phyloP scores from a whole-genome alignment of 2,888 invertebrate genomes.

The Coleophora flavipennella region DNA sequence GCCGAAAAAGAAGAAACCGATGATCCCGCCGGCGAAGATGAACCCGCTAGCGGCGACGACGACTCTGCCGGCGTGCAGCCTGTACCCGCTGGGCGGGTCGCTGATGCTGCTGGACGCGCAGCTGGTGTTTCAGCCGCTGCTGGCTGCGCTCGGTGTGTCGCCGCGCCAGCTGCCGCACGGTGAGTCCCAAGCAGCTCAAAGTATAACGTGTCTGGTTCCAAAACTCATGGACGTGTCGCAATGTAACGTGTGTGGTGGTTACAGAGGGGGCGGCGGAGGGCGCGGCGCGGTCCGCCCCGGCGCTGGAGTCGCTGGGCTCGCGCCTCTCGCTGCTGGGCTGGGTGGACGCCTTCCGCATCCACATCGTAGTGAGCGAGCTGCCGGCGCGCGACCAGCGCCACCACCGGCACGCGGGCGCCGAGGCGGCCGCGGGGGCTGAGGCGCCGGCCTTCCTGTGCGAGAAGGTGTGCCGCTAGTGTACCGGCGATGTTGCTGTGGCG shows the following conservation, averaged over 20 bases:
- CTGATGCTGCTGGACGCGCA: conserved; percentile 92
- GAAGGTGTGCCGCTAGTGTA: no score
- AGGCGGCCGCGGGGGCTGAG: conserved; percentile 59
- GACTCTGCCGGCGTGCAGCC: conserved; percentile 74
- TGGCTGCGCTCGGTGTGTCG: conserved; percentile 90
- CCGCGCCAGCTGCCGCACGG: conserved; percentile 83
- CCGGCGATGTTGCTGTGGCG: no score
- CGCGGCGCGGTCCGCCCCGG: conserved; percentile 73
- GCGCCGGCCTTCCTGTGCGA: conserved; percentile 92
- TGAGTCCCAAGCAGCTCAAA: no score
- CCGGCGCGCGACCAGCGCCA: conserved; percentile 34
- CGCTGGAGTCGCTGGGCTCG: conserved; percentile 90
- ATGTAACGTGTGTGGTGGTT: no score
- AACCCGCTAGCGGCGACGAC: conserved; percentile 48
- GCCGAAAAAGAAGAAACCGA: conserved; percentile 55
- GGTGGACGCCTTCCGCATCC: conserved; percentile 91
- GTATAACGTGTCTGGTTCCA: no score
- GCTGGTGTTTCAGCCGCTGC: conserved; percentile 92
- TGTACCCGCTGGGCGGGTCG: conserved; percentile 86
- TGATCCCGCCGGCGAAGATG: conserved; percentile 63
- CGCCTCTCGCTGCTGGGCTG: conserved; percentile 87
- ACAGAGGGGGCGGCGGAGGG: conserved; percentile 17
- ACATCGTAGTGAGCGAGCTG: conserved; percentile 94
- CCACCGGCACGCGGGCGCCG: no score
- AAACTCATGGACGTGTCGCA: no score